phyloP scores from a whole-genome alignment of 2,113 vertebrate species.

The Clupea harengus region DNA sequence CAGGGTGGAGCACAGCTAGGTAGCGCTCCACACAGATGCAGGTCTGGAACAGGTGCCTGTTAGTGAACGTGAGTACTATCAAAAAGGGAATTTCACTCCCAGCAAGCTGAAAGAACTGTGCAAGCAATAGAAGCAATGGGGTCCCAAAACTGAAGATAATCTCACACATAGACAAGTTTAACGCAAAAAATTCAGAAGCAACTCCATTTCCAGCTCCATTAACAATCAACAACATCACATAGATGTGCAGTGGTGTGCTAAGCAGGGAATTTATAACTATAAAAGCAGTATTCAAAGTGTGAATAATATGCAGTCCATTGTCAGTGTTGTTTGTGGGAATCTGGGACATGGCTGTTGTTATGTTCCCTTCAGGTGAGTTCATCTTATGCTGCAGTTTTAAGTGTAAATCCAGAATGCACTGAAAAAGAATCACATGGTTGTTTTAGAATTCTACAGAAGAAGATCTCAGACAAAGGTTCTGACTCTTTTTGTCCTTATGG shows the following conservation, averaged over 20 bases:
- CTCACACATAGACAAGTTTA: constrained; percentile 35
- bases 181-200: constrained; percentile 32
- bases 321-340: background rate
- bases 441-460: too few species aligned
- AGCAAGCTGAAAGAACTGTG: too few species aligned
- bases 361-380: background rate
- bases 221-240: background rate
- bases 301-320: background rate
- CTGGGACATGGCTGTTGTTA: background rate
- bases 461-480: too few species aligned
- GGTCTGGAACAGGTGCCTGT: constrained; percentile 34
- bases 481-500: too few species aligned
- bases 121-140: too few species aligned
- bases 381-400: too few species aligned
- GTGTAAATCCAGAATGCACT: too few species aligned
- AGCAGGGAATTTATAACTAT: background rate
- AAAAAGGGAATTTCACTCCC: too few species aligned
- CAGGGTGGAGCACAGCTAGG: constrained; percentile 39
- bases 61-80: background rate
- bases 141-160: background rate
- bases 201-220: background rate
- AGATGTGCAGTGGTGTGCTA: background rate
- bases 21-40: constrained; percentile 49
- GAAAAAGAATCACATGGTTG: too few species aligned
- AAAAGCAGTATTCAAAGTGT: background rate